Evolutionary conservation across 2,888 invertebrate genomes (phyloP).

Genomic region (Belgica antarctica): DNA sequence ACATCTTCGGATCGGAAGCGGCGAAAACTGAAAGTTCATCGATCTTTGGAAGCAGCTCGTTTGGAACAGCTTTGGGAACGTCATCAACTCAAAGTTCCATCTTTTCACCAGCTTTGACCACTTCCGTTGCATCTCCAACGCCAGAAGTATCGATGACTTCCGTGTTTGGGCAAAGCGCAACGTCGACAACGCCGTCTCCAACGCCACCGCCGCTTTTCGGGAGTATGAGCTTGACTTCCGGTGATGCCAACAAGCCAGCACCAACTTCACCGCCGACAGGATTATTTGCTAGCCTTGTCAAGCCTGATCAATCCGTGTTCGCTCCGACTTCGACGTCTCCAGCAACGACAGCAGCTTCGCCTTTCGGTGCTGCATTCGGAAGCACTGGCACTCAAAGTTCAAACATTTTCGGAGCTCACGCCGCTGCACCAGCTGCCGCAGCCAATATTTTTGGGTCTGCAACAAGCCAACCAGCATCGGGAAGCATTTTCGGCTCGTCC

Average conservation of each 20-base stretch:
- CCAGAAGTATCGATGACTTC: background rate
- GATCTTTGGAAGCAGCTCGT: conserved; percentile 18
- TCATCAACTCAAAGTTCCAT: background rate
- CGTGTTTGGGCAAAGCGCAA: background rate
- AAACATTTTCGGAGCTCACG: background rate
- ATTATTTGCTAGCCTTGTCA: conserved; percentile 17
- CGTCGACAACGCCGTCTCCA: background rate
- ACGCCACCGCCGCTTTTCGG: conserved; percentile 31
- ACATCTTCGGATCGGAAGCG: background rate
- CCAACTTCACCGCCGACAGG: conserved; percentile 17
- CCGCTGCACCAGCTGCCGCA: background rate
- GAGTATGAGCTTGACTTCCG: background rate
- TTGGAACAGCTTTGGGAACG: background rate
- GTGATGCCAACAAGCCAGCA: background rate
- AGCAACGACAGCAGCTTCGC: background rate
- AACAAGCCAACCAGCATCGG: background rate
- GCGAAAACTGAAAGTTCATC: conserved; percentile 2
- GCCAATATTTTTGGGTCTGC: conserved; percentile 35
- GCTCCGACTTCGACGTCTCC: background rate
- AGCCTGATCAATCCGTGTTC: conserved; percentile 41
- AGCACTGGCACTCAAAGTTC: background rate
- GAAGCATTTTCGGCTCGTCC: background rate
- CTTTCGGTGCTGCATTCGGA: background rate
- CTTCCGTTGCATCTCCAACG: background rate
- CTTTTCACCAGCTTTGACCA: background rate